Evolutionary conservation across 2,113 vertebrate species (phyloP), one percentile per base, ranked within the genome.

Genomic region (Ammodytes dubius): DNA sequence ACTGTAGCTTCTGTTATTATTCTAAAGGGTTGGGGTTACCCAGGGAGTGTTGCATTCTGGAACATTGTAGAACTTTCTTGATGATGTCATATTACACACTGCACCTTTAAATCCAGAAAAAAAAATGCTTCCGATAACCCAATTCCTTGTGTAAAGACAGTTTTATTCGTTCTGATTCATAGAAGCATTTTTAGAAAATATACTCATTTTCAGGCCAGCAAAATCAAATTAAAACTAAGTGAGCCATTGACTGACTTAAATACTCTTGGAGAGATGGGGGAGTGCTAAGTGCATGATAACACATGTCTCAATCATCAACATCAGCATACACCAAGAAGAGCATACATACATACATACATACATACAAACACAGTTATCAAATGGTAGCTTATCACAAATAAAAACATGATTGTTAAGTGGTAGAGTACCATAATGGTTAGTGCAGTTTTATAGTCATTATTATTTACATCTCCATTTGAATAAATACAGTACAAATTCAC

Each of bases 141-240:
- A 73, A 17, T 52, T 69, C 61, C n/a, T 85, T 83, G 64, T 86
- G 85, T 79, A 89, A 91, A 92, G 78, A 90, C 81, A 74, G 63
- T 81, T 94, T 92, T 92, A 93, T 93, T 95, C 77, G 90, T 91
- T 90, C 49, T 77, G 80, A 92, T 90, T 93, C 77, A 92, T 90
- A 92, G 91, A 93, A 88, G 85, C 88, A 91, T 91, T 88, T 94
- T 93, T 90, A 93, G 91, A 94, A 95, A 95, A 93, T 92, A 93
- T 87, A 93, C 84, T 89, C 7, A 90, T 91, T 93, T 92, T 76
- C 88, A 82, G 53, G 79, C 79, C 83, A 69, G 87, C 70, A 90
- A 93, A 93, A 90, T 91, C 84, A 77, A 71, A 89, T 89, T 85
- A 71, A 91, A 92, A 88, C 74, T 61, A 43, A 57, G 15, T 67